A percentile compares a stretch with the other conserved stretches of the same genome.
phyloP scores from a whole-genome alignment of 1,140 invertebrate species.

The Pentalonia nigronervosa region DNA sequence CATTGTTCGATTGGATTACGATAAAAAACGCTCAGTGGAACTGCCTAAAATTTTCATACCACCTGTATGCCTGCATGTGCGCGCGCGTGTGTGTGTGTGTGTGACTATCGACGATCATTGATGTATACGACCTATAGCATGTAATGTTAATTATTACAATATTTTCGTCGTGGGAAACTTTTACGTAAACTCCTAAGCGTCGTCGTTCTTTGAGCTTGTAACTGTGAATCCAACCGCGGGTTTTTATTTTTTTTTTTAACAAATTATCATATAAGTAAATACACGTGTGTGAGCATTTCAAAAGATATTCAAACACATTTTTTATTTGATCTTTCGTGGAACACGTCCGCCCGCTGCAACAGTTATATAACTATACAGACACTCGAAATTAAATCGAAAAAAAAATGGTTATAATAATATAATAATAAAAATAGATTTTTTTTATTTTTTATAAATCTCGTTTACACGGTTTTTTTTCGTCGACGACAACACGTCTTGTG shows the following conservation, averaged over 20 bases:
- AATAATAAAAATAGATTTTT: background rate
- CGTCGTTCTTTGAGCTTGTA: background rate
- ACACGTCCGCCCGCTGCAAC: background rate
- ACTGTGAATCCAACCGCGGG: background rate
- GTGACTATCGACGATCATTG: constrained; percentile 2
- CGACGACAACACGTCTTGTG: background rate
- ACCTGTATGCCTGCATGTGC: background rate
- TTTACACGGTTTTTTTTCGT: background rate
- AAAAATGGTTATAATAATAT: background rate
- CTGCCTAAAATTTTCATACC: background rate
- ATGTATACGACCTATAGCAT: background rate
- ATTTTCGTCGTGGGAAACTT: background rate
- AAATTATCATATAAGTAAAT: background rate
- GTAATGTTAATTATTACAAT: background rate
- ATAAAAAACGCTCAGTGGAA: background rate
- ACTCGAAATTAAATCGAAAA: background rate
- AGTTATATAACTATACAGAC: background rate
- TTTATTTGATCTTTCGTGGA: background rate
- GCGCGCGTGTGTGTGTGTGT: background rate
- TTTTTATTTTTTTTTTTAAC: background rate
- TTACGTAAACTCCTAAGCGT: background rate
- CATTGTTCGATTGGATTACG: constrained; percentile 21
- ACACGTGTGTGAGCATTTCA: background rate
- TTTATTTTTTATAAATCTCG: background rate
- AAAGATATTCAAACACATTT: background rate